These are phyloP conservation scores for Bombus impatiens DNA, from an alignment of 1,140 invertebrate genomes.

Conservation along the genomic window DNA sequence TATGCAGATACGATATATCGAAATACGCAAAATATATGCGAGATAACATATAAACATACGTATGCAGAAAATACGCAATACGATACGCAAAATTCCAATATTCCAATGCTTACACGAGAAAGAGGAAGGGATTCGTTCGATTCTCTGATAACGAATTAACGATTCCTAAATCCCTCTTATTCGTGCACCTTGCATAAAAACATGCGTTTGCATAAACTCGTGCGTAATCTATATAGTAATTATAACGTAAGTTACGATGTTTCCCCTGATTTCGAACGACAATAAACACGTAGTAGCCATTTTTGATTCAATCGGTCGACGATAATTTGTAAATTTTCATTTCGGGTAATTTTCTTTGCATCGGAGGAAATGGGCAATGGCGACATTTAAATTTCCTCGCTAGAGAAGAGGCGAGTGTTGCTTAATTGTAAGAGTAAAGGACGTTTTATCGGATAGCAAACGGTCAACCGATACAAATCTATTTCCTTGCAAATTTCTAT, in stretches of 20 bases:
- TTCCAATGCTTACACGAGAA: no score
- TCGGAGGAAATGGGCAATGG: neutral
- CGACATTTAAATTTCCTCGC: neutral
- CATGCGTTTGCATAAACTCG: neutral
- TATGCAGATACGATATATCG: neutral
- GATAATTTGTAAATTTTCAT: constrained; percentile 10
- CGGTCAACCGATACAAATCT: neutral
- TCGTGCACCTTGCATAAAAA: neutral
- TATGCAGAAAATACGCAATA: no score
- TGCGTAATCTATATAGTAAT: neutral
- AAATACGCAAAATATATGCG: neutral
- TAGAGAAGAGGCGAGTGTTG: neutral
- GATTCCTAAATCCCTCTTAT: no score
- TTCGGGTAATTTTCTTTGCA: neutral
- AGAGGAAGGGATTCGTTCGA: no score
- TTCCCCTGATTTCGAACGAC: neutral
- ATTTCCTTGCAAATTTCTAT: neutral
- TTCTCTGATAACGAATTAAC: no score
- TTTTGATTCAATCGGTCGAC: neutral
- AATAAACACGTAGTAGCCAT: neutral
- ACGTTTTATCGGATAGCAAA: neutral
- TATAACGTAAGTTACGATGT: constrained; percentile 26
- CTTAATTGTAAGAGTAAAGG: no score
- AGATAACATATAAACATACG: neutral
- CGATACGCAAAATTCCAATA: no score